Evolutionary conservation across 1,140 invertebrate species (phyloP), one percentile per base, ranked within the genome.

Genomic region (Hyposmocoma kahamanoa): DNA sequence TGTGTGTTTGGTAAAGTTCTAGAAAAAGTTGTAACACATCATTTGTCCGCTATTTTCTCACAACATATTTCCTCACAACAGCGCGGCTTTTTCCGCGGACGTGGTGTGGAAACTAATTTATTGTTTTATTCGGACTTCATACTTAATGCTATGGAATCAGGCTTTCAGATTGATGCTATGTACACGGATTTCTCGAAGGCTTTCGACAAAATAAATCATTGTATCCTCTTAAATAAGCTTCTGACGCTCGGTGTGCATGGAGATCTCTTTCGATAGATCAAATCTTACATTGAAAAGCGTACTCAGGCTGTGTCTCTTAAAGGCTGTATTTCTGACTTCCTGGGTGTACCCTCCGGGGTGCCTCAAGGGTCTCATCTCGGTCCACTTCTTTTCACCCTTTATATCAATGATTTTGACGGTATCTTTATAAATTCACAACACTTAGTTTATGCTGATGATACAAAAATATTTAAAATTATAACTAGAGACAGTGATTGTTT

Each of bases 301-400:
- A 17, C 30, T 15, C 47, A 63, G 17, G 57, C 53, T 18, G 61
- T 63, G 6, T 39, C 44, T 21, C 11, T 60, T 3, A 50, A 43
- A 19, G 53, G 58, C 9, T 62, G 24, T 20, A 30, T 22, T 5
- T 59, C 51, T 13, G 28, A 30, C 5, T 51, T 50, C 38, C 24
- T 41, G 30, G 26, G 17, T 0, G 41, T 61, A 10, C 50, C 53
- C 1, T 56, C 59, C 11, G 55, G 51, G 11, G 45, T 53, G 2
- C 51, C 51, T 0, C 51, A 53, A 22, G 51, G 51, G 1, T 53
- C 51, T 9, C 51, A 53, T 34, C 24, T 53, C 5, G 50, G 50
- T 15, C 50, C 50, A 11, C 9, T 41, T 11, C 34, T 51, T 2
- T 59, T 55, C 22, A 49, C 20, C 8, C 3, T 59, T 5, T 56